These are phyloP conservation scores for Genyomyrus donnyi DNA, from an alignment of 2,113 vertebrate species.

Conservation along the genomic window DNA sequence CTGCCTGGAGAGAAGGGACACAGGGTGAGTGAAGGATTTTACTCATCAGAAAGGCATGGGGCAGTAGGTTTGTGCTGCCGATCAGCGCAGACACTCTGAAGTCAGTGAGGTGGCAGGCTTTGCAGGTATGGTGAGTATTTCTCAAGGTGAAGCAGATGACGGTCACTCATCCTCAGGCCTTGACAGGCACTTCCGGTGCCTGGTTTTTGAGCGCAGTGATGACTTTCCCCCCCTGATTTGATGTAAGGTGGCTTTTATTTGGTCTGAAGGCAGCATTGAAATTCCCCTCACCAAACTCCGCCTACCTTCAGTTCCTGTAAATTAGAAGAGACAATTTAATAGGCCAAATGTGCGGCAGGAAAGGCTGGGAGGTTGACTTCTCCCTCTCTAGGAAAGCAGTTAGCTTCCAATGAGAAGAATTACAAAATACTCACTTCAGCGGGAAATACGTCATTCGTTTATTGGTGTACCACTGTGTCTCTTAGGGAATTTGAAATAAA, in stretches of 20 bases:
- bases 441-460: neutral
- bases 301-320: neutral
- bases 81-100: neutral
- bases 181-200: neutral
- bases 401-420: neutral
- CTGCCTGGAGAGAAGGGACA: conserved; percentile 96
- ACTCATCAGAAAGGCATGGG: neutral
- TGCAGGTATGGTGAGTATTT: neutral
- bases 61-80: neutral
- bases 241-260: neutral
- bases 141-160: neutral
- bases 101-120: neutral
- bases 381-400: neutral
- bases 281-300: neutral
- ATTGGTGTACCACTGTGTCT: neutral
- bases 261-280: neutral
- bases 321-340: conserved; percentile 4
- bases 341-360: neutral
- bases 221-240: neutral
- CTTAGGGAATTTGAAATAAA: neutral
- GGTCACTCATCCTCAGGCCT: neutral
- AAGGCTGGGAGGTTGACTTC: neutral
- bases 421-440: neutral
- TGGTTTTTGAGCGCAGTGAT: neutral
- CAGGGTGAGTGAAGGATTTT: conserved; percentile 66